Percentiles rank a stretch among this genome's conserved stretches.
Evolutionary conservation across 2,888 invertebrate species (phyloP).

Genomic region (Ichneumon xanthorius): DNA sequence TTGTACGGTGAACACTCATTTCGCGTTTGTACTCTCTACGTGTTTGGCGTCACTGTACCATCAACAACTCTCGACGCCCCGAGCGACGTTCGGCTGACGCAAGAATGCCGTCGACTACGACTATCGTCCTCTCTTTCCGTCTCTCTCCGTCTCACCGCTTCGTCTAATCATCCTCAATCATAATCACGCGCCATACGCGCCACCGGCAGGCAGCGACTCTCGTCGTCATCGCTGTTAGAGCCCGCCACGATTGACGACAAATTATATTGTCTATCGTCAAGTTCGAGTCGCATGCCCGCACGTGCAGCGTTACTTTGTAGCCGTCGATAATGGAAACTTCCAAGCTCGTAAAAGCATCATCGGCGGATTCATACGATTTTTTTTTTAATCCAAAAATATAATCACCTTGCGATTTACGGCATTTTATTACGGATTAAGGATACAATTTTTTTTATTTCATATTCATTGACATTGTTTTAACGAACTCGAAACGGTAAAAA

Average conservation of each 20-base stretch:
- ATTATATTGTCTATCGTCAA: conserved; percentile 65
- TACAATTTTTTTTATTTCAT: too few species aligned
- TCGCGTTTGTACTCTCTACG: conserved; percentile 30
- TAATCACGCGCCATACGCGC: conserved; percentile 71
- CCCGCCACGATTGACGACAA: conserved; percentile 60
- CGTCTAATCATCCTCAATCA: conserved; percentile 76
- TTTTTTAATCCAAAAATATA: too few species aligned
- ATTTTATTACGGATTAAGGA: too few species aligned
- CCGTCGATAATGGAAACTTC: neutral
- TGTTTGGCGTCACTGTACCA: conserved; percentile 34
- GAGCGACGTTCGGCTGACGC: conserved; percentile 66
- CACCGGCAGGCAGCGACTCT: conserved; percentile 48
- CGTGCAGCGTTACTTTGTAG: neutral
- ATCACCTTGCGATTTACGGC: too few species aligned
- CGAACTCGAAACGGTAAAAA: too few species aligned
- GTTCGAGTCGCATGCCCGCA: conserved; percentile 45
- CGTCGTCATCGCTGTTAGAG: conserved; percentile 52
- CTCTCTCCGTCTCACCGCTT: conserved; percentile 50
- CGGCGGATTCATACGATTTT: neutral
- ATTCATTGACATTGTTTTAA: too few species aligned
- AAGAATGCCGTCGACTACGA: conserved; percentile 63
- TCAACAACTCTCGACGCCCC: conserved; percentile 57
- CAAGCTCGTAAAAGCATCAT: neutral
- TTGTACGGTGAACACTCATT: conserved; percentile 46
- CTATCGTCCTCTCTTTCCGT: conserved; percentile 59